Evolutionary conservation across 1,140 invertebrate genomes (phyloP), one percentile per base, ranked within the genome.

Genomic region (Microplitis demolitor): DNA sequence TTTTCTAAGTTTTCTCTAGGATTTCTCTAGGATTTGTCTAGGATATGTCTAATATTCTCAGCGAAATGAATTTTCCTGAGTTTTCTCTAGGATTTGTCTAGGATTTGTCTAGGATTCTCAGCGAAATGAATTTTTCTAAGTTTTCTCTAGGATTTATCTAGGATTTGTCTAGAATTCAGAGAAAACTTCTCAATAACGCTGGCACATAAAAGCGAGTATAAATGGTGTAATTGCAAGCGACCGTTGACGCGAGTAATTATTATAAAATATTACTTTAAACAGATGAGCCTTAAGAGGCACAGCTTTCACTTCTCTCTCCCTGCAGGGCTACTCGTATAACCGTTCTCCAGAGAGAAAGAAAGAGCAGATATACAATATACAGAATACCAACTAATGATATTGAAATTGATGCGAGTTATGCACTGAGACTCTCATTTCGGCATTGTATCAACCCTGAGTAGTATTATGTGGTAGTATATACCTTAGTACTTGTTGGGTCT

Each of bases 371-470:
- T 14, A 58, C 24, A 24, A 58, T 51, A 64, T 53, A 67, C 11
- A 71, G 69, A 76, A 76, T 50, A 68, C 63, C 63, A 72, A 62
- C 69, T 77, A 77, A 77, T 77, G 76, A 72, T 77, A 77, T 77
- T 77, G 74, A 77, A 77, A 77, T 77, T 69, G 76, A 74, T 77
- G 74, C 74, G 69, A 75, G 76, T 76, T 77, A 76, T 76, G 76
- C 76, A 66, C 69, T 31, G 51, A 58, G 74, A 58, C 69, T 68
- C 69, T 72, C 72, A 74, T 74, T 76, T 76, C 72, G 76, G 72
- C 76, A 53, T 56, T 53, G 74, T 73, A 67, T 72, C 71, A 71
- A 72, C 60, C 35, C 34, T 31, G 54, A 56, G 73, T 53, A 53
- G 53, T 67, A 53, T 53, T 67, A 67, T 67, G 50, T 31, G 33